phyloP scores from a whole-genome alignment of 2,888 invertebrate genomes.

The Cyclophora albipunctata region DNA sequence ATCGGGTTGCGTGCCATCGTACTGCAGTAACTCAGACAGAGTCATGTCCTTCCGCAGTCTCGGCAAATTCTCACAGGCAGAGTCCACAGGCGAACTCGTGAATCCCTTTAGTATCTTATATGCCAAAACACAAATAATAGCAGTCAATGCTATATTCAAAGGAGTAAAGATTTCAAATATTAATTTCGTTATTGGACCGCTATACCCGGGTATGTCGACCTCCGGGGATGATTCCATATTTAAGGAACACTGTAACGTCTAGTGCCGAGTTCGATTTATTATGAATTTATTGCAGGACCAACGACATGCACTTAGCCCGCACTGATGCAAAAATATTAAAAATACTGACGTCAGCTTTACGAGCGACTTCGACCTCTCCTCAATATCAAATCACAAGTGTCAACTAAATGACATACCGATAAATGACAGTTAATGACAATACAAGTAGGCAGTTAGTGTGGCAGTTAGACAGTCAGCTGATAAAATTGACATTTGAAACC shows the following conservation, averaged over 20 bases:
- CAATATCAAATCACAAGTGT: background rate
- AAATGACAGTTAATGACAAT: conserved; percentile 8
- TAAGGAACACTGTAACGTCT: conserved; percentile 6
- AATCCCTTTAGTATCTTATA: conserved; percentile 79
- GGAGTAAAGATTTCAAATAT: conserved; percentile 70
- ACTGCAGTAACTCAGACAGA: conserved; percentile 87
- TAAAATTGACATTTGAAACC: too few species aligned
- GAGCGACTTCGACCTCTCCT: background rate
- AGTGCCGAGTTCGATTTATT: conserved; percentile 20
- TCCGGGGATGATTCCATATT: conserved; percentile 54
- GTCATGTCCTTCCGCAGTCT: conserved; percentile 93
- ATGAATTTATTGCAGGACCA: conserved; percentile 32
- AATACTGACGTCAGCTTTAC: conserved; percentile 46
- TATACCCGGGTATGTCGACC: conserved; percentile 33
- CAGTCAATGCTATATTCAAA: conserved; percentile 78
- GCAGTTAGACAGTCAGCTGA: too few species aligned
- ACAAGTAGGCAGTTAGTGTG: background rate
- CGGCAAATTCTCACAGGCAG: conserved; percentile 66
- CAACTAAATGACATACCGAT: conserved; percentile 12
- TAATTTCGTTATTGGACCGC: conserved; percentile 9
- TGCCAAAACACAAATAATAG: conserved; percentile 77
- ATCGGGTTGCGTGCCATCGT: conserved; percentile 90
- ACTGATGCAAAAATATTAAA: conserved; percentile 34
- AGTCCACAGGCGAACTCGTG: conserved; percentile 36
- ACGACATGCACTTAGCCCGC: conserved; percentile 18